These are phyloP conservation scores for Salvator merianae DNA, from an alignment of 2,113 vertebrate species.

Conservation along the genomic window DNA sequence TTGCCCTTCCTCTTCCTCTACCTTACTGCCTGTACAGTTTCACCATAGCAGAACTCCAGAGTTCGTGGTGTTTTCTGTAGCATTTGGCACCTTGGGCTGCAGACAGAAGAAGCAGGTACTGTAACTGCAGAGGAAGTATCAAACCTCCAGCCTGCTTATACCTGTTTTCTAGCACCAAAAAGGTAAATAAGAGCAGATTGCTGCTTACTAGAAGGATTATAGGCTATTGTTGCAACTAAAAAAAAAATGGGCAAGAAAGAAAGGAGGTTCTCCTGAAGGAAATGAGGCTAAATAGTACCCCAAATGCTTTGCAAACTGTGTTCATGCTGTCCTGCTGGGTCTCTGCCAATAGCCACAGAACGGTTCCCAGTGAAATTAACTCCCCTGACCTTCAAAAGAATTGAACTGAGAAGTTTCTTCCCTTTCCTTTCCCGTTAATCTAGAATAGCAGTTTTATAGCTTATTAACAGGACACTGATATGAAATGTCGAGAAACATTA, in stretches of 20 bases:
- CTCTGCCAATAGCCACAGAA: constrained; percentile 4
- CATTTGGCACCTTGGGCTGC: background rate
- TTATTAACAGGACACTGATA: background rate
- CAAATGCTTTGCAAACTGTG: background rate
- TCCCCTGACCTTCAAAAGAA: background rate
- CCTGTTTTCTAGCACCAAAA: constrained; percentile 19
- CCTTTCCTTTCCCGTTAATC: background rate
- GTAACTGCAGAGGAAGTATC: background rate
- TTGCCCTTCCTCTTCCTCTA: too few species aligned
- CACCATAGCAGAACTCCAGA: background rate
- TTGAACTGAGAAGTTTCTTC: background rate
- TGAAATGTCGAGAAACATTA: background rate
- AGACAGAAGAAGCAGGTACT: background rate
- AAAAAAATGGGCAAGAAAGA: background rate
- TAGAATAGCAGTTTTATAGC: background rate
- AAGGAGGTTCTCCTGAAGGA: background rate
- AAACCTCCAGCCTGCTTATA: background rate
- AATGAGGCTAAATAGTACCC: background rate
- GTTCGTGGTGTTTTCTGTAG: background rate
- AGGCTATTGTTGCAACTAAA: background rate
- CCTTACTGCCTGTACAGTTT: background rate
- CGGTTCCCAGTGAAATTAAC: background rate
- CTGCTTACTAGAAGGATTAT: background rate
- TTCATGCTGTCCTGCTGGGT: background rate
- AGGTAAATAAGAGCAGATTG: background rate